These are phyloP conservation scores for Colletes gigas DNA, from an alignment of 1,140 invertebrate species.

Conservation along the genomic window DNA sequence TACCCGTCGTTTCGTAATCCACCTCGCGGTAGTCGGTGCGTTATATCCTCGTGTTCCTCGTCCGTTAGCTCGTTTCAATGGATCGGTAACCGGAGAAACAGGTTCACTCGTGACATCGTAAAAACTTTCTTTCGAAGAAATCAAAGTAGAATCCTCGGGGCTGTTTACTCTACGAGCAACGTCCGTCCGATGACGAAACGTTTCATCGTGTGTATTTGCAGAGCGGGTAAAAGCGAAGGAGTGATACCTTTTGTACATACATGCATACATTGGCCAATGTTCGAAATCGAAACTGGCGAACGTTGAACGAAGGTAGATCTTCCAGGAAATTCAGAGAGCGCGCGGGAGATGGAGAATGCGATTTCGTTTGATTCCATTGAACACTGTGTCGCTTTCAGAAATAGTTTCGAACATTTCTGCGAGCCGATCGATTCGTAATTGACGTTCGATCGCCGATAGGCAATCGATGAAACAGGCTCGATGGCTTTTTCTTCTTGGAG, in stretches of 20 bases:
- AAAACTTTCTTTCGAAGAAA: slow-evolving; percentile 44
- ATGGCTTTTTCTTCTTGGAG: neutral
- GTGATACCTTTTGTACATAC: too few species aligned
- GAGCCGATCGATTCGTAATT: neutral
- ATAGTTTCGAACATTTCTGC: too few species aligned
- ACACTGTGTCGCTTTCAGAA: too few species aligned
- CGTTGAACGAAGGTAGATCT: too few species aligned
- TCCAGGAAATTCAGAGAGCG: too few species aligned
- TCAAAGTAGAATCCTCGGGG: neutral
- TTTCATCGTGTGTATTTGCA: neutral
- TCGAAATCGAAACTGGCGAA: too few species aligned
- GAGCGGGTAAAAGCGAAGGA: too few species aligned
- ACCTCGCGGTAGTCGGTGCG: slow-evolving; percentile 33
- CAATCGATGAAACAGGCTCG: neutral
- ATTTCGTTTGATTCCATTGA: too few species aligned
- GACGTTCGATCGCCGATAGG: neutral
- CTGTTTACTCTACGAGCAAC: neutral
- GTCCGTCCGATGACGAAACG: neutral
- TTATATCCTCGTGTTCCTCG: slow-evolving; percentile 11
- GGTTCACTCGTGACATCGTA: slow-evolving; percentile 17
- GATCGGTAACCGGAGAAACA: slow-evolving; percentile 44
- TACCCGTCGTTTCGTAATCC: slow-evolving; percentile 54
- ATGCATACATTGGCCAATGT: too few species aligned
- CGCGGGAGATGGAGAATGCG: too few species aligned
- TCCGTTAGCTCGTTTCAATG: slow-evolving; percentile 32